Base-by-base conservation (phyloP, 2,888 invertebrate species). In the Lithophane socia region DNA sequence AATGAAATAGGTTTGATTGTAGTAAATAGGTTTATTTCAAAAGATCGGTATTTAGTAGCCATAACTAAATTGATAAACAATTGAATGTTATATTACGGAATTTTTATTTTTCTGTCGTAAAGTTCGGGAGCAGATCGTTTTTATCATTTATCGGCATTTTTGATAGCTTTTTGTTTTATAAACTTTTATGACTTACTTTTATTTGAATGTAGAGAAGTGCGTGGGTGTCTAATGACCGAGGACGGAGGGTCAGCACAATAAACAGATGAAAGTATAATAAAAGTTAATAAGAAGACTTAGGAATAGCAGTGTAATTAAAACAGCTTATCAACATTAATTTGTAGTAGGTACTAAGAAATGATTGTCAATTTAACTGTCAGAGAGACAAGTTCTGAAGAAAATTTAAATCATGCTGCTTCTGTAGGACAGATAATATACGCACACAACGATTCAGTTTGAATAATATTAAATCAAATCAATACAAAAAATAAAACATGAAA, bases 51-150 rank as follows among this genome's bases (percentile, higher is more conserved):
- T 80, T 76, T 37, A 72, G 54, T 29, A 64, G 67, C 69, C 66
- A 58, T 77, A 83, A 81, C 75, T 68, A 76, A 74, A 88, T 83
- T 82, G 73, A 87, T 80, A 81, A 83, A 83, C 76, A 83, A 83
- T 82, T 78, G 80, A 68, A 86, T 74, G 37, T 63, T 47, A 21
- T 49, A 44, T 49, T 49, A 65, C 21, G 58, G 63, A 70, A 49
- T 73, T 86, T 87, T 77, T 83, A 66, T 74, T 47, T 69, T 71
- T 64, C 2, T 0, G 21, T 64, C 70, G 67, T 86, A 77, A 86
- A 85, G 16, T 61, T 80, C 42, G 42, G 79, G 18, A 75, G 76
- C 56, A 56, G 61, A 73, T 60, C 37, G 37, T 69, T 64, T 37
- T 75, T 72, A 73, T 72, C 65, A 76, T 70, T 61, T 68, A 75